Base-by-base conservation (phyloP, 1,140 invertebrate genomes). In the Calycopis cecrops region DNA sequence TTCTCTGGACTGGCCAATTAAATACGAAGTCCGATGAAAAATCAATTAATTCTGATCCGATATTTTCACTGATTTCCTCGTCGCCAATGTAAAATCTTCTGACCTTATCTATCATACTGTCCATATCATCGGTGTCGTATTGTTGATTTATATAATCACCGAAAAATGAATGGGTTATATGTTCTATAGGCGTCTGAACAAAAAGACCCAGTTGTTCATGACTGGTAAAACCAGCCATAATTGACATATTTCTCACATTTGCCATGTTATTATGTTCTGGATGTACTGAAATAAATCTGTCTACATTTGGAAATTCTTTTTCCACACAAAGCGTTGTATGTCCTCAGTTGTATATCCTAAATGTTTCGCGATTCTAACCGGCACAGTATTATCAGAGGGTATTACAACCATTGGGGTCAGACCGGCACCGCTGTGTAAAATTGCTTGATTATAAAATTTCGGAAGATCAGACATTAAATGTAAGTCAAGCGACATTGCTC, bases 401-500 rank as follows among this genome's bases (percentile, higher is more conserved):
- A 3, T 16, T 17, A 48, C 44, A 18, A 21, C 9, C 7, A 18
- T 9, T 3, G 44, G 17, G 6, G 21, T 18, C 4, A 48, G 11
- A 9, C 16, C 44, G 11, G 44, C n/a, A 18, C 44, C 44, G 11
- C 44, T 48, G 14, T 48, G 44, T 6, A 48, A 21, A 18, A 48
- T 48, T 11, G 21, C 44, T 48, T 48, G 44, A 21, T 48, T 48
- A 18, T 48, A 48, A 16, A 48, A 21, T 11, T 18, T 21, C 18
- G 16, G 9, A 9, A 18, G 17, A 3, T 48, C 21, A n/a, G 44
- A 48, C 11, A 17, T 4, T 18, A 48, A n/a, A 21, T n/a, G n/a
- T n/a, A n/a, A n/a, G n/a, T n/a, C n/a, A n/a, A n/a, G n/a, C n/a
- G n/a, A n/a, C n/a, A n/a, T n/a, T n/a, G n/a, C n/a, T n/a, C n/a